A percentile compares a stretch with the other conserved stretches of the same genome.
These are phyloP conservation scores for Carettochelys insculpta DNA, from an alignment of 2,113 vertebrate species.

Conservation along the genomic window DNA sequence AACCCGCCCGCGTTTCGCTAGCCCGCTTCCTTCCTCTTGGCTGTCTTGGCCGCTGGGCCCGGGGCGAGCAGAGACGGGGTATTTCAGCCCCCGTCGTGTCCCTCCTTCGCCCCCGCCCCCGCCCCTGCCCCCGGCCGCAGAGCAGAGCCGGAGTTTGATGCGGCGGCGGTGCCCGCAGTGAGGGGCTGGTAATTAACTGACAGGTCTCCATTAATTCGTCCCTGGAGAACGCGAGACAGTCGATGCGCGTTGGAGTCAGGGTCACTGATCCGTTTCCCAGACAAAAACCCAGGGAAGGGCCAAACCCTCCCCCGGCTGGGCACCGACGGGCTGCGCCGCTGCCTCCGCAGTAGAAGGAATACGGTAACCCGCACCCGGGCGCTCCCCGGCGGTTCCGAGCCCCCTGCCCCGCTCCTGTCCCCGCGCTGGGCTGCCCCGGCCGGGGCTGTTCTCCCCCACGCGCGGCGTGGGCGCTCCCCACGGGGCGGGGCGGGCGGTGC, in stretches of 20 bases:
- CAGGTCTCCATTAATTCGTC: conserved; percentile 90
- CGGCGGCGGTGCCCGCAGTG: conserved; percentile 72
- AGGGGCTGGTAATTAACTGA: conserved; percentile 90
- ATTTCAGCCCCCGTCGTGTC: not conserved
- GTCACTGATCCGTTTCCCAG: conserved; percentile 78
- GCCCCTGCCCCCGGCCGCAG: not conserved
- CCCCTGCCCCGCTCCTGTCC: too few relatives aligned
- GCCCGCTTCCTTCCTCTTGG: not conserved
- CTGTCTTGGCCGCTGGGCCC: not conserved
- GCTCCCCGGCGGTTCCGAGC: too few relatives aligned
- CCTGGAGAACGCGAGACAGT: conserved; percentile 84
- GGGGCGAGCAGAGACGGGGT: not conserved
- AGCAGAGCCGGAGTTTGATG: conserved; percentile 36
- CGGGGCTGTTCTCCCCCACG: too few relatives aligned
- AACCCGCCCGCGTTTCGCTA: not conserved
- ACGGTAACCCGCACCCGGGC: too few relatives aligned
- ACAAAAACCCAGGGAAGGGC: conserved; percentile 61
- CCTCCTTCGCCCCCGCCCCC: not conserved
- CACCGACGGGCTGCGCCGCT: not conserved
- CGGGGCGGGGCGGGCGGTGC: not conserved
- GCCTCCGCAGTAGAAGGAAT: not conserved
- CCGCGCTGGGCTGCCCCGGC: too few relatives aligned
- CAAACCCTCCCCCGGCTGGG: not conserved
- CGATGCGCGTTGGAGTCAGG: conserved; percentile 79
- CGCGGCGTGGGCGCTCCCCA: not conserved